Conservation (phyloP, 2,888 invertebrate genomes). For the Arge pagana region DNA sequence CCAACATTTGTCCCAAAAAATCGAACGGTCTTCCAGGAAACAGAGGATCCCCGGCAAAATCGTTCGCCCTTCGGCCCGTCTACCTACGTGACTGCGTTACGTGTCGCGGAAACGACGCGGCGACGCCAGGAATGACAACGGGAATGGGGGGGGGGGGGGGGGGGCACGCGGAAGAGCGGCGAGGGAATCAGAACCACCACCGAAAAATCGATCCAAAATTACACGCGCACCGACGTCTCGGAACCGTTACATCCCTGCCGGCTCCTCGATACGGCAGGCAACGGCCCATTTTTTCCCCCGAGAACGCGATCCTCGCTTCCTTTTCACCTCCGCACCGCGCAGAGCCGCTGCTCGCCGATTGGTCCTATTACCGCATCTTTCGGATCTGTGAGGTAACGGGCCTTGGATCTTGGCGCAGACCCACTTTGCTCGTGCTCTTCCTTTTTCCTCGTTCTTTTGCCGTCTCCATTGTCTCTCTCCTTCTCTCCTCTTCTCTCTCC, state of each 20-base stretch:
- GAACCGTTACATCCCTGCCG: constrained; percentile 37
- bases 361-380: constrained; percentile 7
- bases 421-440: constrained; percentile 9
- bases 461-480: neutral
- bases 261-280: constrained; percentile 12
- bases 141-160: neutral
- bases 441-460: constrained; percentile 1
- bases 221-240: constrained; percentile 18
- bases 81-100: too few species aligned
- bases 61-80: too few species aligned
- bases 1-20: constrained; percentile 9
- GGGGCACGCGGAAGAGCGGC: neutral
- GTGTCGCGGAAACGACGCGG: too few species aligned
- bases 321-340: constrained; percentile 12
- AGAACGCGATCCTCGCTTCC: constrained; percentile 12
- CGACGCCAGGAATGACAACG: too few species aligned
- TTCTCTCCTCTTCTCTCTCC: neutral
- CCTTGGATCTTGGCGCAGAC: constrained; percentile 1
- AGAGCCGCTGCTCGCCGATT: constrained; percentile 5
- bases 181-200: too few species aligned
- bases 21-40: constrained; percentile 4
- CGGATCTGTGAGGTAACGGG: constrained; percentile 11
- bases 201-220: too few species aligned
- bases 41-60: too few species aligned
- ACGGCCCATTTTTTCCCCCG: constrained; percentile 24